Conservation (phyloP, 2,113 vertebrate species). For the Onychorhynchus coronatus region DNA sequence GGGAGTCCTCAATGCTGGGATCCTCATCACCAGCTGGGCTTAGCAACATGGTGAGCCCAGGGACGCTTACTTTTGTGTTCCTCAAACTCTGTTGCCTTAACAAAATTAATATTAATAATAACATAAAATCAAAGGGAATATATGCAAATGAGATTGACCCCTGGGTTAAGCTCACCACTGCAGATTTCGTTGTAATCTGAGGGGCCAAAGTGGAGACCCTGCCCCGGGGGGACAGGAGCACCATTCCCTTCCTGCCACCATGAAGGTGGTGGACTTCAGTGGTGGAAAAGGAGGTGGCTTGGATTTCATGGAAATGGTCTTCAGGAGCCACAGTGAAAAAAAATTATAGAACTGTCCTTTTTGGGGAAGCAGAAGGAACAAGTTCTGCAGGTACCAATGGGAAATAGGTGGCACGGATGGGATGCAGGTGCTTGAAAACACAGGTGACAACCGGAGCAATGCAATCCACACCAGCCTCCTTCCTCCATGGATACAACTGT, state of each 20-base stretch:
- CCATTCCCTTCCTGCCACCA: neutral
- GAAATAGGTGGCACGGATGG: neutral
- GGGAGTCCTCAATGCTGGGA: neutral
- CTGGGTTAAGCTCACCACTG: neutral
- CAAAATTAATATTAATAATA: neutral
- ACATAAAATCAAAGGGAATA: neutral
- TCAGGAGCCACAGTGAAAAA: neutral
- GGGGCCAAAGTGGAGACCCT: neutral
- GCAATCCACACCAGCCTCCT: neutral
- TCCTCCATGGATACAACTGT: neutral
- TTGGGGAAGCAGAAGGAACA: neutral
- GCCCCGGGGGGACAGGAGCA: rapidly evolving
- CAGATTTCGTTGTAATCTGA: neutral
- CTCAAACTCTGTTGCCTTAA: neutral
- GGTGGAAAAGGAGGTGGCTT: neutral
- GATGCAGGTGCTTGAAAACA: neutral
- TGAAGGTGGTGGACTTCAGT: neutral
- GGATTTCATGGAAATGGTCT: neutral
- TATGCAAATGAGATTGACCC: neutral
- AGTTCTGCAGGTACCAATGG: neutral
- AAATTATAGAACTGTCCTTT: neutral
- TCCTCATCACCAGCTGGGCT: neutral
- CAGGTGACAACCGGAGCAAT: rapidly evolving
- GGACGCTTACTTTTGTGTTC: no score
- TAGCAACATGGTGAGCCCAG: rapidly evolving